These are phyloP conservation scores for Liasis olivaceus DNA, from an alignment of 2,797 vertebrate species.

Conservation along the genomic window DNA sequence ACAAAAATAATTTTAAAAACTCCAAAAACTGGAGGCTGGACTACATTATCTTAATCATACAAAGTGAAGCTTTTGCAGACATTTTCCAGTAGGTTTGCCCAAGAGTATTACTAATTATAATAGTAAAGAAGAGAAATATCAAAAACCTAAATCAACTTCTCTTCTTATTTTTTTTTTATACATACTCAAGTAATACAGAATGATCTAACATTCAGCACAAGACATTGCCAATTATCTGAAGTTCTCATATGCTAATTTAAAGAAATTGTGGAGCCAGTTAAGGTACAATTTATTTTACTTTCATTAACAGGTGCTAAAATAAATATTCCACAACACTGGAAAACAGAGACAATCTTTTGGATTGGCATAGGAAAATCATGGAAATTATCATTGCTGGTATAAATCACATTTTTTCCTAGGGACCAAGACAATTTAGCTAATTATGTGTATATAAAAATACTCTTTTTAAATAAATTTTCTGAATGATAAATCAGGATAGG, in stretches of 20 bases:
- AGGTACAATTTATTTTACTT: neutral
- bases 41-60: neutral
- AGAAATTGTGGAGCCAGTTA: neutral
- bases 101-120: neutral
- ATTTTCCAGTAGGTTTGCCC: neutral
- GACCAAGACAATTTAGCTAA: no score
- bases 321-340: neutral
- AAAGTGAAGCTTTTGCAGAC: neutral
- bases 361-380: neutral
- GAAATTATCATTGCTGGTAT: no score
- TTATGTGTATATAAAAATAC: no score
- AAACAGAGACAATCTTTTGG: neutral
- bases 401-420: no score
- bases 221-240: neutral
- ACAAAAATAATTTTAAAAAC: neutral
- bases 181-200: neutral
- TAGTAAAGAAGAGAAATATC: neutral
- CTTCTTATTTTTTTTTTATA: neutral
- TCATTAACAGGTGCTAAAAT: neutral
- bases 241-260: neutral
- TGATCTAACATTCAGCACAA: neutral
- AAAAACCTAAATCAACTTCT: neutral
- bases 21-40: neutral
- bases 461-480: no score
- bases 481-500: no score